Conservation (phyloP, 1,140 invertebrate species). For the Gonioctena quinquepunctata region DNA sequence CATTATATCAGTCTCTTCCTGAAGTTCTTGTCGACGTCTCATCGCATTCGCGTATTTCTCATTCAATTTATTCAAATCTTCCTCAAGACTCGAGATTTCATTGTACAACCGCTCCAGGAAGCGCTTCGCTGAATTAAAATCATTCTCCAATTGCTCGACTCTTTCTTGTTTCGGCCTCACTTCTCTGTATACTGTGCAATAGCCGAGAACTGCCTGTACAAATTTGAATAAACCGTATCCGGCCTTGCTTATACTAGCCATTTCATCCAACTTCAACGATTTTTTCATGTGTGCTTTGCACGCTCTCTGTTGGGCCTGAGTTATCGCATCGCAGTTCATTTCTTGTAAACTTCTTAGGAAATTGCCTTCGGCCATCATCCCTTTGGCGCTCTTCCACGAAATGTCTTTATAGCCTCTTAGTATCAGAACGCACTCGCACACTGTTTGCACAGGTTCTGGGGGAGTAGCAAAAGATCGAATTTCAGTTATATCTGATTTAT, state of each 20-base stretch:
- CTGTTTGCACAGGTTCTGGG: slow-evolving; percentile 81
- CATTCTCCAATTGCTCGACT: slow-evolving; percentile 74
- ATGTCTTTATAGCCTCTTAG: slow-evolving; percentile 79
- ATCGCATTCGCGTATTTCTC: slow-evolving; percentile 77
- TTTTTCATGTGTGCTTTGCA: slow-evolving; percentile 73
- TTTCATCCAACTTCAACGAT: slow-evolving; percentile 72
- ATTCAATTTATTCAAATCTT: slow-evolving; percentile 70
- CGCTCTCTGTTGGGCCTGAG: slow-evolving; percentile 70
- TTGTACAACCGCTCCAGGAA: slow-evolving; percentile 76
- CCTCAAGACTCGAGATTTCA: slow-evolving; percentile 75
- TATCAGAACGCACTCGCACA: slow-evolving; percentile 87
- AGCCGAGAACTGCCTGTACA: slow-evolving; percentile 81
- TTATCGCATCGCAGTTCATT: slow-evolving; percentile 83
- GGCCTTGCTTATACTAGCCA: slow-evolving; percentile 77
- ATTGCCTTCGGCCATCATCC: slow-evolving; percentile 87
- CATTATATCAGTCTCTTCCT: slow-evolving; percentile 84
- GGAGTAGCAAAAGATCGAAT: slow-evolving; percentile 90
- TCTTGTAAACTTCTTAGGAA: slow-evolving; percentile 80
- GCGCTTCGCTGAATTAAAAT: slow-evolving; percentile 62
- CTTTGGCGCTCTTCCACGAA: slow-evolving; percentile 87
- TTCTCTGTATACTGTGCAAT: slow-evolving; percentile 82
- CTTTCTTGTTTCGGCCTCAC: slow-evolving; percentile 87
- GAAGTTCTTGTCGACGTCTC: slow-evolving; percentile 71
- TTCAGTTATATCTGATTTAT: slow-evolving; percentile 89
- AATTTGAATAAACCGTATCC: slow-evolving; percentile 84